Conservation (phyloP, 2,888 invertebrate species). For the Latrodectus hesperus region DNA sequence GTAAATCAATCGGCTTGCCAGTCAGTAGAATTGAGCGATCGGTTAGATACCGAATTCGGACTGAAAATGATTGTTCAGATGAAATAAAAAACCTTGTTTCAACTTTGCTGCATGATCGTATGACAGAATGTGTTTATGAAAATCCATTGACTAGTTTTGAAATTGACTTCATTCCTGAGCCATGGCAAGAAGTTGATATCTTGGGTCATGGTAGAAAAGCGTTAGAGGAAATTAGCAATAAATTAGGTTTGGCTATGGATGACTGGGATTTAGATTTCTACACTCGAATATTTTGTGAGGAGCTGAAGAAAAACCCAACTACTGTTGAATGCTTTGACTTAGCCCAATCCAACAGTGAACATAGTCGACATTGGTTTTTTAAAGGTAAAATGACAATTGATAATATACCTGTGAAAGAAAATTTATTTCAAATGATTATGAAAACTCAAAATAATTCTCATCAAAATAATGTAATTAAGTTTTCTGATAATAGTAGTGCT, state of each 20-base stretch:
- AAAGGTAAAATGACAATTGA: constrained; percentile 89
- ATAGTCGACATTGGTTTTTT: constrained; percentile 99
- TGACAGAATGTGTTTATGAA: constrained; percentile 93
- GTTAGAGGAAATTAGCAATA: constrained; percentile 85
- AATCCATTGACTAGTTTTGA: constrained; percentile 79
- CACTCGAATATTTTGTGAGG: constrained; percentile 86
- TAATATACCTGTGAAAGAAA: constrained; percentile 84
- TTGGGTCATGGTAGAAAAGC: constrained; percentile 84
- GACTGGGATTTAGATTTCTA: constrained; percentile 94
- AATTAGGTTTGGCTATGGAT: constrained; percentile 92
- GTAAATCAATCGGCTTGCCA: constrained; percentile 85
- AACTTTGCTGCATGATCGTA: constrained; percentile 84
- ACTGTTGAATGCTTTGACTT: constrained; percentile 98
- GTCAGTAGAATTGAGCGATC: constrained; percentile 88
- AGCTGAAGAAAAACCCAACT: constrained; percentile 92
- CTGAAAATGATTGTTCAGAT: constrained; percentile 52
- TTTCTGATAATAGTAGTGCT: constrained; percentile 97
- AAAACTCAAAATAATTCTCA: constrained; percentile 90
- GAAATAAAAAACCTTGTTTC: constrained; percentile 62
- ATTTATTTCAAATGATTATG: constrained; percentile 93
- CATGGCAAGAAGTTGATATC: constrained; percentile 90
- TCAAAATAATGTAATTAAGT: constrained; percentile 95
- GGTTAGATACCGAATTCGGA: constrained; percentile 81
- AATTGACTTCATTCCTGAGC: constrained; percentile 79
- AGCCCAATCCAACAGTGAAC: constrained; percentile 97